phyloP scores from a whole-genome alignment of 2,797 vertebrate species.

The Pseudochirops cupreus region DNA sequence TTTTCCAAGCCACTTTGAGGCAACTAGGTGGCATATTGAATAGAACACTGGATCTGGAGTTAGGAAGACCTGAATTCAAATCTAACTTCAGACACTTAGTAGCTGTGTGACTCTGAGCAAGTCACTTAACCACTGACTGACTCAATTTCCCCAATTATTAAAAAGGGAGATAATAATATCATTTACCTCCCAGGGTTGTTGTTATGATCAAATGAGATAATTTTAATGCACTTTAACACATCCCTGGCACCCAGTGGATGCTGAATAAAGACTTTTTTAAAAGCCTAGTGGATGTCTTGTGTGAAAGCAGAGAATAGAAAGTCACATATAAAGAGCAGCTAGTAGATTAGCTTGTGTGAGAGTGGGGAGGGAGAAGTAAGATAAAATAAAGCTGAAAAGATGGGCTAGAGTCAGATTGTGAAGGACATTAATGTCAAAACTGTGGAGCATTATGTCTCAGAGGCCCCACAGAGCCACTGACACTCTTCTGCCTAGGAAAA shows the following conservation, averaged over 20 bases:
- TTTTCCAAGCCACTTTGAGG: neutral
- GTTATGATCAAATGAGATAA: neutral
- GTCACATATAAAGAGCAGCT: neutral
- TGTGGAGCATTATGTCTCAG: neutral
- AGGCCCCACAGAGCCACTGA: neutral
- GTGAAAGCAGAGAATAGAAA: neutral
- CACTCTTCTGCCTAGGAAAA: neutral
- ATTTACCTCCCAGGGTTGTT: neutral
- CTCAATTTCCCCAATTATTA: neutral
- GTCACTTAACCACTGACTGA: neutral
- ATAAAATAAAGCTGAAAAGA: neutral
- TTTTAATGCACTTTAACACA: neutral
- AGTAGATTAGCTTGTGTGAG: neutral
- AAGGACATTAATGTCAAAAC: neutral
- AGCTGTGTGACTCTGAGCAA: neutral
- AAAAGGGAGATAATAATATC: neutral
- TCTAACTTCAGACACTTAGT: neutral
- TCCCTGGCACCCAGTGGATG: neutral
- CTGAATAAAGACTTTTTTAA: neutral
- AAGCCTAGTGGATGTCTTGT: neutral
- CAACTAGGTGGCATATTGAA: rapidly evolving
- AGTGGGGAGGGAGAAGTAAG: neutral
- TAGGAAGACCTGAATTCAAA: neutral
- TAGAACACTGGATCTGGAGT: neutral
- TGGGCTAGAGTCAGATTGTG: neutral